Evolutionary conservation across 2,113 vertebrate species (phyloP).

Genomic region (Andinoacara biseriatus): DNA sequence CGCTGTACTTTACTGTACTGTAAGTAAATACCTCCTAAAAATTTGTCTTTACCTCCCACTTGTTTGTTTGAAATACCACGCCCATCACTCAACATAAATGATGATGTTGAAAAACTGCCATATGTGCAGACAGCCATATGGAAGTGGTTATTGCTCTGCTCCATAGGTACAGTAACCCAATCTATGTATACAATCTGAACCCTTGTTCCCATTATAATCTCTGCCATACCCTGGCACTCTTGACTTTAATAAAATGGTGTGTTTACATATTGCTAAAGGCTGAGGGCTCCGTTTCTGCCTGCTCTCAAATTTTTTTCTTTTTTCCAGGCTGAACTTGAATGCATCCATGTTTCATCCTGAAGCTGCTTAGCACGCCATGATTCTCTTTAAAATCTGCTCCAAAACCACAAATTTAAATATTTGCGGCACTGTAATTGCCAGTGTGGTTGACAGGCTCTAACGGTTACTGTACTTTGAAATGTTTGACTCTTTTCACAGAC

Average conservation of each 20-base stretch:
- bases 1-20: slow-evolving; percentile 37
- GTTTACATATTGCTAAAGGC: slow-evolving; percentile 72
- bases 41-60: slow-evolving; percentile 51
- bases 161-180: slow-evolving; percentile 73
- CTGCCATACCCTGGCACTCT: slow-evolving; percentile 58
- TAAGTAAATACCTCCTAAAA: slow-evolving; percentile 74
- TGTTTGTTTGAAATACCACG: slow-evolving; percentile 63
- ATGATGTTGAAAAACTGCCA: slow-evolving; percentile 56
- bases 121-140: slow-evolving; percentile 67
- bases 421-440: slow-evolving; percentile 74
- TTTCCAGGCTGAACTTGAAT: slow-evolving; percentile 27
- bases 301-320: slow-evolving; percentile 15
- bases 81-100: slow-evolving; percentile 68
- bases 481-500: slow-evolving; percentile 80
- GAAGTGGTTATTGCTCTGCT: slow-evolving; percentile 69
- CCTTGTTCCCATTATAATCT: slow-evolving; percentile 66
- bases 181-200: slow-evolving; percentile 69
- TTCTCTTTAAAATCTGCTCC: slow-evolving; percentile 54
- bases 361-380: slow-evolving; percentile 66
- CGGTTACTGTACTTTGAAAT: slow-evolving; percentile 73
- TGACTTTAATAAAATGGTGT: slow-evolving; percentile 69
- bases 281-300: slow-evolving; percentile 51
- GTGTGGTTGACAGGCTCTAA: slow-evolving; percentile 67
- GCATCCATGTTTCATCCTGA: slow-evolving; percentile 51
- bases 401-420: slow-evolving; percentile 78